Evolutionary conservation across 2,888 invertebrate species (phyloP).

Genomic region (Macrosoma leucophasiata): DNA sequence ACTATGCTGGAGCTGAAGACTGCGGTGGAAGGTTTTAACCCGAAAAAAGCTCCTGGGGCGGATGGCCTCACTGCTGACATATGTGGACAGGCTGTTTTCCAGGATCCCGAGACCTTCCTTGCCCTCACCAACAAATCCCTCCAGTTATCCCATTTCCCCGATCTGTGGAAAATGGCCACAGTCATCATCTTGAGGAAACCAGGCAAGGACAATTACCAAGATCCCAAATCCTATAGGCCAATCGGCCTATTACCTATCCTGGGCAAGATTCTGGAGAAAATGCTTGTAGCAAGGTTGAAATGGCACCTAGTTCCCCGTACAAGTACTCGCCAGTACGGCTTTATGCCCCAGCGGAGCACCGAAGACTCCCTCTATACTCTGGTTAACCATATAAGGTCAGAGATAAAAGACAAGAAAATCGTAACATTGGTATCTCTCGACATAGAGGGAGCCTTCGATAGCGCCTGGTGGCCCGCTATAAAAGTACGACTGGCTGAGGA

Average conservation of each 20-base stretch:
- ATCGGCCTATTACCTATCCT: slow-evolving; percentile 13
- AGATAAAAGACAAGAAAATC: slow-evolving; percentile 1
- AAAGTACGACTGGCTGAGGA: slow-evolving; percentile 1
- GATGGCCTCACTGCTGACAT: not conserved
- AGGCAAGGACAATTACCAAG: too few relatives aligned
- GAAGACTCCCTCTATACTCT: slow-evolving; percentile 8
- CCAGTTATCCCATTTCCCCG: too few relatives aligned
- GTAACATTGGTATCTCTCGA: slow-evolving; percentile 3
- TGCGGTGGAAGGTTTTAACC: too few relatives aligned
- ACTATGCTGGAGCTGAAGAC: too few relatives aligned
- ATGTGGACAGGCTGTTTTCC: too few relatives aligned
- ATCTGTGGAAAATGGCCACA: too few relatives aligned
- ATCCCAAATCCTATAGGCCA: slow-evolving; percentile 17
- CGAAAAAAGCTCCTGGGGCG: not conserved
- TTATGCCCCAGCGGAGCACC: slow-evolving; percentile 9
- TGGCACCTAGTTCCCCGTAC: slow-evolving; percentile 13
- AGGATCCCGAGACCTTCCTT: too few relatives aligned
- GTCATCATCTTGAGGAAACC: too few relatives aligned
- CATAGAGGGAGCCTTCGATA: slow-evolving; percentile 10
- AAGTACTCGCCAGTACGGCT: slow-evolving; percentile 15
- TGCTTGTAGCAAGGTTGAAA: slow-evolving; percentile 9
- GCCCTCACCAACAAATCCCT: too few relatives aligned
- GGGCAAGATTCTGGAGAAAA: slow-evolving; percentile 11
- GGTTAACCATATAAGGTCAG: not conserved
- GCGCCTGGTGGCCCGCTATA: slow-evolving; percentile 12